phyloP scores from a whole-genome alignment of 2,888 invertebrate species.

The Epirrhoe alternata region DNA sequence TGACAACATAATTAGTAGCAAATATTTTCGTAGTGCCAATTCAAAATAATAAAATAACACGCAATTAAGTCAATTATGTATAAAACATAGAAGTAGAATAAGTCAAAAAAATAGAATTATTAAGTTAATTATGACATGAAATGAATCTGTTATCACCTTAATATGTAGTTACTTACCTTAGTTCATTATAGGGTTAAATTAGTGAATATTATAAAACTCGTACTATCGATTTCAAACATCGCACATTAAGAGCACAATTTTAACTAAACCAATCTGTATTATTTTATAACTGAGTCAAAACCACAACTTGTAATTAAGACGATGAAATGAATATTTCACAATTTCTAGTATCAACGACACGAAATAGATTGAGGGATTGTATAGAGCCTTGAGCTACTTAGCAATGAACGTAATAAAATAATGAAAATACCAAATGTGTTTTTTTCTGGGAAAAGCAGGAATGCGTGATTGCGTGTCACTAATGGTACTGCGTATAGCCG shows the following conservation, averaged over 20 bases:
- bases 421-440: conserved; percentile 29
- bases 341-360: conserved; percentile 41
- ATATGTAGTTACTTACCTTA: background rate
- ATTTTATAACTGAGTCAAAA: conserved; percentile 20
- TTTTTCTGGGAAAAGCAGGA: conserved; percentile 16
- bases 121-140: background rate
- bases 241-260: conserved; percentile 8
- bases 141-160: background rate
- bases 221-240: background rate
- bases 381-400: conserved; percentile 47
- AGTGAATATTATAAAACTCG: background rate
- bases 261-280: conserved; percentile 11
- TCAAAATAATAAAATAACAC: background rate
- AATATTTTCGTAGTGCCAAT: conserved; percentile 24
- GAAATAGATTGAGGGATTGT: conserved; percentile 47
- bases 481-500: background rate
- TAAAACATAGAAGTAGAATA: too few species aligned
- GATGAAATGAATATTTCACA: conserved; percentile 46
- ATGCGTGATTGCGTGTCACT: conserved; percentile 15
- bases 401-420: conserved; percentile 36
- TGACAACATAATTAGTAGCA: background rate
- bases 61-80: background rate
- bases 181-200: too few species aligned
- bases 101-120: background rate
- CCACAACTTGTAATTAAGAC: conserved; percentile 38